Evolutionary conservation across 1,140 invertebrate species (phyloP).

Genomic region (Bemisia tabaci): DNA sequence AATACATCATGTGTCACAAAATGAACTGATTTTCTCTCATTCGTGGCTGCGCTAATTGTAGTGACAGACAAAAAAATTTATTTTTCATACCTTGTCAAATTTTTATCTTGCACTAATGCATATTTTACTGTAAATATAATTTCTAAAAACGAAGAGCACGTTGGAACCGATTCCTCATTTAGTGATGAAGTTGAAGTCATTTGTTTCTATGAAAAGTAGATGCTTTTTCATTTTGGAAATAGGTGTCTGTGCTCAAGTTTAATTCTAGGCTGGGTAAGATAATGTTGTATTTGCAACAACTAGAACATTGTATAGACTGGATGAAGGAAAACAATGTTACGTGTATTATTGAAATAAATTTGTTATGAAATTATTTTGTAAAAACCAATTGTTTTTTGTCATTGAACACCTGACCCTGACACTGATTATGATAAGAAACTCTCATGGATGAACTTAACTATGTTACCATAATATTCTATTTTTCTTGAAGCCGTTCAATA

Average conservation of each 20-base stretch:
- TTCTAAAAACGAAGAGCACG: not conserved
- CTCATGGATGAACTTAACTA: too few relatives aligned
- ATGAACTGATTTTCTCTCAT: not conserved
- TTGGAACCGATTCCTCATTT: not conserved
- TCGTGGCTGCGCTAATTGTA: not conserved
- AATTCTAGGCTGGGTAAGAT: too few relatives aligned
- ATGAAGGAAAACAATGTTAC: not conserved
- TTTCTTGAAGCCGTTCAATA: too few relatives aligned
- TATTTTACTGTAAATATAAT: not conserved
- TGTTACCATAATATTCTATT: too few relatives aligned
- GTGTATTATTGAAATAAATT: not conserved
- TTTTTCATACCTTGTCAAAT: not conserved
- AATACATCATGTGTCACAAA: not conserved
- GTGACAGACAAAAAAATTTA: not conserved
- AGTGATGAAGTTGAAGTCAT: not conserved
- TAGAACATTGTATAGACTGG: not conserved
- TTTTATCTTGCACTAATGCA: not conserved
- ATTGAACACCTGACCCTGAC: too few relatives aligned
- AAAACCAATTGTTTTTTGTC: too few relatives aligned
- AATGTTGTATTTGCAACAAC: too few relatives aligned
- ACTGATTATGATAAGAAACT: too few relatives aligned
- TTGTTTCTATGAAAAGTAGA: not conserved
- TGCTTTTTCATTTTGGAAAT: not conserved
- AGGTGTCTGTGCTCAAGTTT: too few relatives aligned
- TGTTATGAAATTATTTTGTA: not conserved